Conservation (phyloP, 2,888 invertebrate species). For the Caenorhabditis sinica region DNA sequence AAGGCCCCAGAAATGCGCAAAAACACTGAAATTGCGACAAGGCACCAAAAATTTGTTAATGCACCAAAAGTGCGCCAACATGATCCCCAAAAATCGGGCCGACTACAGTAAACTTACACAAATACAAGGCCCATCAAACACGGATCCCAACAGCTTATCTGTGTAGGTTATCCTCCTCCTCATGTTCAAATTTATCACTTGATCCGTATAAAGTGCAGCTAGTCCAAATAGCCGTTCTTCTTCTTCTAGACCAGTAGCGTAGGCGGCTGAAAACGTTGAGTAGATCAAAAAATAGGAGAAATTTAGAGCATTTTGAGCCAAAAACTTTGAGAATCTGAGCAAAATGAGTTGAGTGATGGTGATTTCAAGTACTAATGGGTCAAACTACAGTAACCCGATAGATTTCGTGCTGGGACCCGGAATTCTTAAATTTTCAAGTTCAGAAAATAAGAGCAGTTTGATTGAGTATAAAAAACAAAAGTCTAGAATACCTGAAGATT, state of each 20-base stretch:
- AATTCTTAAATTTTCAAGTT: neutral
- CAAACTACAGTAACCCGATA: neutral
- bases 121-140: constrained; percentile 61
- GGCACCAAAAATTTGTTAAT: neutral
- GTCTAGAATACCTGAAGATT: constrained; percentile 11
- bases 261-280: neutral
- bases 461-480: neutral
- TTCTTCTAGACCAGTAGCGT: constrained; percentile 17
- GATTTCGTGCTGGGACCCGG: neutral
- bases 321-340: neutral
- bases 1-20: too few species aligned
- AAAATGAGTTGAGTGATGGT: neutral
- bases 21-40: too few species aligned
- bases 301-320: neutral
- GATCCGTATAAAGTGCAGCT: constrained; percentile 47
- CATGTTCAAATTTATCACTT: constrained; percentile 50
- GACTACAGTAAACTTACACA: constrained; percentile 47
- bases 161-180: constrained; percentile 58
- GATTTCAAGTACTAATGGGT: neutral
- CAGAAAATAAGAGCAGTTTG: neutral
- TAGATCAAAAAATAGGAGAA: neutral
- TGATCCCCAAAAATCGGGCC: too few species aligned
- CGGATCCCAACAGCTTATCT: constrained; percentile 26
- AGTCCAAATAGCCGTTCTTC: constrained; percentile 38
- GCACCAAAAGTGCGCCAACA: neutral